Base-by-base conservation (phyloP, 2,888 invertebrate genomes). In the Diaphora mendica region DNA sequence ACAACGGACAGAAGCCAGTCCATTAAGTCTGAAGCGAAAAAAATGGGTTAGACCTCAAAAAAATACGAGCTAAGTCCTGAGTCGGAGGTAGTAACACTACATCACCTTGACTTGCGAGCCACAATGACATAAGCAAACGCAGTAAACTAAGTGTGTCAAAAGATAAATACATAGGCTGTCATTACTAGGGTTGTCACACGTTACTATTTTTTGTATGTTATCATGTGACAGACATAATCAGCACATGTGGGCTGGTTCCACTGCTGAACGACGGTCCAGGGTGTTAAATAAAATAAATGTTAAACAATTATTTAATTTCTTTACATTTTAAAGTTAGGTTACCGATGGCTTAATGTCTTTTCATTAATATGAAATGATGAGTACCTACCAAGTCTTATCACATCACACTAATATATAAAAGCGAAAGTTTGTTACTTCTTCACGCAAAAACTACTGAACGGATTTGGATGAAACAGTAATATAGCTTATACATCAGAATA, bases 51-150 rank as follows among this genome's bases (percentile, higher is more conserved):
- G 62, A 30, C 17, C 7, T 62, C 30, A 30, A 30, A 26, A 26
- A 62, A 62, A 62, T 62, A 30, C 62, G 15, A 26, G 26, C 30
- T 30, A 30, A 30, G 62, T 30, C 62, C 64, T 65, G 23, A 65
- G 39, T 23, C 39, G 39, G 17, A 59, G 59, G 59, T 59, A 35
- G 64, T 64, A 64, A 64, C 33, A 64, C 17, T 64, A 72, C 62
- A 73, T 79, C 71, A 81, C 77, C 80, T 83, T 78, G 78, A 76
- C 77, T 77, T 79, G 73, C 73, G 70, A 71, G 66, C 72, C 48
- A n/a, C 55, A 77, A 68, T 82, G 81, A 74, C 79, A 73, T 80
- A 76, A 79, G 75, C 74, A 78, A 77, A 79, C 72, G 72, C 75
- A 70, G 73, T 76, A 73, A 66, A 72, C 76, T 71, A 80, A 78